Evolutionary conservation across 37 sponge, comb jelly and placozoan genomes (phyloP).

Genomic region (Spongilla lacustris): DNA sequence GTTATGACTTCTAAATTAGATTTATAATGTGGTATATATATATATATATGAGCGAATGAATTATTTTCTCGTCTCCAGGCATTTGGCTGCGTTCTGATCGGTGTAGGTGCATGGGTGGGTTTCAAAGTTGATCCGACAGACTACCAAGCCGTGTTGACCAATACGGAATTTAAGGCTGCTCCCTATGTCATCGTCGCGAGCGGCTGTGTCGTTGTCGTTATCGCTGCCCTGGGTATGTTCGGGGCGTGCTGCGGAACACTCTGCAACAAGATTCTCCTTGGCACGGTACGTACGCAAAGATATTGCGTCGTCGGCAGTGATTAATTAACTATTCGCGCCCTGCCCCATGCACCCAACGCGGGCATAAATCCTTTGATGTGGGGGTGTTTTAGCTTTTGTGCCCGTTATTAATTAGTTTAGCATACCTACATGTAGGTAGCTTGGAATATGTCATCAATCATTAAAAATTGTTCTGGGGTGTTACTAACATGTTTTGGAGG

Average conservation of each 20-base stretch:
- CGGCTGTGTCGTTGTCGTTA: constrained; percentile 42
- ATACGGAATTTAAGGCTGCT: constrained; percentile 25
- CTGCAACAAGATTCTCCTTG: constrained; percentile 55
- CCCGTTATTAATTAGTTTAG: no score
- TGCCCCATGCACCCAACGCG: no score
- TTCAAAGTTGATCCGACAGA: background rate
- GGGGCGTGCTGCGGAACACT: constrained; percentile 56
- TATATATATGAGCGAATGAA: no score
- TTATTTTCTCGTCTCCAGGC: constrained; percentile 15
- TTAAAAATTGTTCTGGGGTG: no score
- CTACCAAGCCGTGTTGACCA: constrained; percentile 8
- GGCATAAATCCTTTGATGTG: no score
- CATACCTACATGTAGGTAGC: no score
- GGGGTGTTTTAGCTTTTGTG: no score
- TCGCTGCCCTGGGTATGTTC: constrained; percentile 59
- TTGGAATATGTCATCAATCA: no score
- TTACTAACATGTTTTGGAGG: no score
- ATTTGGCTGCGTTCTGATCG: constrained; percentile 55
- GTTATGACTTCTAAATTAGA: background rate
- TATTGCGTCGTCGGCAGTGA: no score
- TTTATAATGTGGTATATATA: background rate
- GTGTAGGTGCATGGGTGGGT: constrained; percentile 62
- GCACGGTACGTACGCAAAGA: no score
- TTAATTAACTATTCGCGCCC: no score
- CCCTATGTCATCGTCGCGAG: constrained; percentile 68